Evolutionary conservation across 1,140 invertebrate species (phyloP), one percentile per base, ranked within the genome.

Genomic region (Daktulosphaira vitifoliae): DNA sequence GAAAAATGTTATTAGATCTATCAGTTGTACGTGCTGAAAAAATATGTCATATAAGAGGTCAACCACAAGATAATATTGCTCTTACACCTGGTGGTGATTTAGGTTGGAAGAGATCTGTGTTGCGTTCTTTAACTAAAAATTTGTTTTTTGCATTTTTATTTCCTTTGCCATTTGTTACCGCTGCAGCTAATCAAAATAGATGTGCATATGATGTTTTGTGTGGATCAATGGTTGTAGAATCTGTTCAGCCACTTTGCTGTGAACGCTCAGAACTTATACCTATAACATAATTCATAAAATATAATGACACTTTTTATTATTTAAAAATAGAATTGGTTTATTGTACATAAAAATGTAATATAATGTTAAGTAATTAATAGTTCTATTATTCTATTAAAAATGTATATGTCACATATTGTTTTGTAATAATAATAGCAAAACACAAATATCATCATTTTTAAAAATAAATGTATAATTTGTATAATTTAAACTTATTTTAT

Each of bases 171-270:
- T 62, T 62, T 48, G 29, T 62, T 7, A 48, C 39, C 29, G 56
- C 42, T 3, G 42, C 56, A 33, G 25, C 42, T 0, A 62, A 62
- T 33, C 42, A 62, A 48, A 62, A 62, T 6, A 62, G 56, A 62
- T 46, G 56, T 48, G 56, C 25, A n/a, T 62, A 62, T 48, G 56
- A 62, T 62, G 42, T 62, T 3, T 22, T 62, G 16, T 62, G 39
- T 62, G 42, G 56, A 9, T 20, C 56, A 3, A 46, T 62, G 16
- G 56, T 62, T 23, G 42, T 62, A 15, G 56, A 62, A 62, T 2
- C 20, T 33, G 9, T 62, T 46, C 39, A 29, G 46, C 56, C 56
- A 11, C 13, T 62, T 20, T 20, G 6, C 3, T 62, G 56, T 62
- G 42, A 62, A 15, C 16, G 13, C 15, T 48, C 56, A 29, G 56